Percentiles rank a stretch among this genome's conserved stretches.
Conservation (phyloP, 2,888 invertebrate genomes). For the Scaptodrosophila latifasciaeformis region DNA sequence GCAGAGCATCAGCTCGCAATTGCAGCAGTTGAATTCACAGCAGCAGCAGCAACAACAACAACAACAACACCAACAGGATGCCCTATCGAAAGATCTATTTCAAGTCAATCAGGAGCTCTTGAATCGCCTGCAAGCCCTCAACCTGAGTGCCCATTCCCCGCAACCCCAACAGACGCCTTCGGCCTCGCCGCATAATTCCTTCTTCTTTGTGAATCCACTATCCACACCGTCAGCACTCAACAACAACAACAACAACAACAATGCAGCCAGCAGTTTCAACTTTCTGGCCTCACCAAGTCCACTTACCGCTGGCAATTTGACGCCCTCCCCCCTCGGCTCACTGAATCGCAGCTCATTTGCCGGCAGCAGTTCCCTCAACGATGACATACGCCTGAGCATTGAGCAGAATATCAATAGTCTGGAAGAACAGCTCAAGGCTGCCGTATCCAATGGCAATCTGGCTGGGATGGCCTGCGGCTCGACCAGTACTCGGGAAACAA, state of each 20-base stretch:
- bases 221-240: constrained; percentile 49
- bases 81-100: constrained; percentile 73
- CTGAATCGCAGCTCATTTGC: constrained; percentile 73
- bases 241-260: constrained; percentile 44
- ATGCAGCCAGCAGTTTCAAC: constrained; percentile 63
- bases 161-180: constrained; percentile 48
- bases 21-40: constrained; percentile 63
- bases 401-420: constrained; percentile 75
- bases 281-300: constrained; percentile 65
- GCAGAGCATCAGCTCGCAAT: constrained; percentile 71
- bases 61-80: constrained; percentile 67
- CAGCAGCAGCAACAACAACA: constrained; percentile 43
- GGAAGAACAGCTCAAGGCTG: constrained; percentile 78
- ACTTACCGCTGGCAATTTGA: constrained; percentile 56
- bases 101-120: constrained; percentile 75
- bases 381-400: constrained; percentile 70
- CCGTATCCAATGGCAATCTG: constrained; percentile 74
- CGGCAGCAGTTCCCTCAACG: constrained; percentile 70
- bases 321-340: constrained; percentile 73
- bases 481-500: constrained; percentile 59
- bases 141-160: constrained; percentile 60
- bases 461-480: constrained; percentile 56
- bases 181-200: constrained; percentile 72
- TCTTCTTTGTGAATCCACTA: constrained; percentile 74
- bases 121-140: constrained; percentile 73